phyloP scores from a whole-genome alignment of 2,113 vertebrate species.

The Percopsis transmontana region DNA sequence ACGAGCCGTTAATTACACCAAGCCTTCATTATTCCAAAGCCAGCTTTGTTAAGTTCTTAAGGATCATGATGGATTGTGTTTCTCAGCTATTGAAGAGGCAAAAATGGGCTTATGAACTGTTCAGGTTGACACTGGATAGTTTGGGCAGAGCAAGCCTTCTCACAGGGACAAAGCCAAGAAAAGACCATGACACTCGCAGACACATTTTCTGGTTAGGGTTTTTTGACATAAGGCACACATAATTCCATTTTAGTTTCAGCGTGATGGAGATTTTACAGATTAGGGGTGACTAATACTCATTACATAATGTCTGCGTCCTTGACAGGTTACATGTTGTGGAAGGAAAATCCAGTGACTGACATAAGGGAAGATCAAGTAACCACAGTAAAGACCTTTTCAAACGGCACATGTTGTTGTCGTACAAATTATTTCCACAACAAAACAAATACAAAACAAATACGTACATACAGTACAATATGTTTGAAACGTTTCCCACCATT shows the following conservation, averaged over 20 bases:
- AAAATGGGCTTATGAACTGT: slow-evolving; percentile 40
- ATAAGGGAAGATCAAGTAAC: too few species aligned
- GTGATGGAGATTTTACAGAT: slow-evolving; percentile 1
- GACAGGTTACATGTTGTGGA: not conserved
- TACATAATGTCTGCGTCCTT: slow-evolving; percentile 1
- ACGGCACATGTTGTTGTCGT: too few species aligned
- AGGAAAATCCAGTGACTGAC: too few species aligned
- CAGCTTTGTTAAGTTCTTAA: slow-evolving; percentile 63
- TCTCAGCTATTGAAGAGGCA: slow-evolving; percentile 46
- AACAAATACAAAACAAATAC: too few species aligned
- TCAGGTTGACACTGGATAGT: slow-evolving; percentile 36
- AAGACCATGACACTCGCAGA: not conserved
- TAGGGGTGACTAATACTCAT: not conserved
- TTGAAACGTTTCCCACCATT: too few species aligned
- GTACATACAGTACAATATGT: too few species aligned
- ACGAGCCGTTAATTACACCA: slow-evolving; percentile 68
- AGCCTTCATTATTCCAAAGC: slow-evolving; percentile 68
- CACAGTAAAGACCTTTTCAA: too few species aligned
- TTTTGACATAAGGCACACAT: slow-evolving; percentile 1
- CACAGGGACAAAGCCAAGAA: slow-evolving; percentile 3
- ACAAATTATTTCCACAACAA: too few species aligned
- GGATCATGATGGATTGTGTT: slow-evolving; percentile 75
- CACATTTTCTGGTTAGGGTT: not conserved
- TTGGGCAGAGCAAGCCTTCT: slow-evolving; percentile 20
- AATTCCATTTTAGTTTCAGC: slow-evolving; percentile 7